Base-by-base conservation (phyloP, 2,888 invertebrate species). In the Cataglyphis rosenhaueri region DNA sequence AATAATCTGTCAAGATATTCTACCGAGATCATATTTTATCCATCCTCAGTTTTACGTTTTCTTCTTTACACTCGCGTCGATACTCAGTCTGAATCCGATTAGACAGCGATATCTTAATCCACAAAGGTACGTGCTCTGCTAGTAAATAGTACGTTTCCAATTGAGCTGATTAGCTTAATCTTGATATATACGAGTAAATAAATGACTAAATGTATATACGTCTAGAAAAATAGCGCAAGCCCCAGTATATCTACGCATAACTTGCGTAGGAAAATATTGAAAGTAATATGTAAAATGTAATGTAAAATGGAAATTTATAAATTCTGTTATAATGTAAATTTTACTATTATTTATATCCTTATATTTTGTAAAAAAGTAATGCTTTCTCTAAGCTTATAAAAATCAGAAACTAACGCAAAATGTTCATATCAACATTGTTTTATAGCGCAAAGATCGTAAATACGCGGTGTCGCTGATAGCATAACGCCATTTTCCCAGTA, bases 1-100 rank as follows among this genome's bases (percentile, higher is more conserved):
- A 70, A 59, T 78, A 70, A 59, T 78, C 35, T 59, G 32, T 18
- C 32, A 44, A 70, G 41, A 65, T 5, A 44, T 61, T 29, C 25
- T 15, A 29, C 4, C 29, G 25, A 38, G 57, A 15, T 55, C 21
- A 41, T 18, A 44, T 32, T 78, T 65, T 66, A 74, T 35, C 8
- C 6, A 38, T 15, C 21, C 8, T 15, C 12, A 8, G 1, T 38
- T 18, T 1, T 10, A 48, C 5, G 5, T 62, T 65, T 41, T 12
- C 9, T 29, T 52, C 25, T 52, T 62, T 9, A 21, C n/a, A 41
- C 29, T 65, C 38, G 38, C 35, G 25, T 21, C 1, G 18, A 73
- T 8, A 57, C 15, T 52, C 9, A 18, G 35, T 35, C 48, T 21
- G 35, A 64, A 75, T 65, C n/a, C 10, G 35, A 65, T 65, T 65